Evolutionary conservation across 2,113 vertebrate genomes (phyloP).

Genomic region (Galbula dea): DNA sequence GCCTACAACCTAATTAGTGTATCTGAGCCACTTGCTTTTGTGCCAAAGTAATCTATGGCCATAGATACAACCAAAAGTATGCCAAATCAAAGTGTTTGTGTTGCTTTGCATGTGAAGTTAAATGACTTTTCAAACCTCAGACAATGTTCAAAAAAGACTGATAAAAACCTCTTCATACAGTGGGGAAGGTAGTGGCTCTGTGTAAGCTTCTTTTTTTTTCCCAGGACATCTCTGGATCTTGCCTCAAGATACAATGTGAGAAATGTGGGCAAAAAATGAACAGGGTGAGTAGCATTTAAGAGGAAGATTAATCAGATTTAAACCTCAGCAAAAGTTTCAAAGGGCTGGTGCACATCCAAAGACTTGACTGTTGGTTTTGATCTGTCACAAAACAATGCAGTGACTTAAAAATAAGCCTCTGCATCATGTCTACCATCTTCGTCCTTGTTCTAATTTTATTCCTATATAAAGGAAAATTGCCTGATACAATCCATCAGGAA

Average conservation of each 20-base stretch:
- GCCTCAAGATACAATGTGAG: neutral
- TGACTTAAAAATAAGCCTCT: neutral
- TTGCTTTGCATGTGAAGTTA: neutral
- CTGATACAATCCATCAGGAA: neutral
- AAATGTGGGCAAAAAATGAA: neutral
- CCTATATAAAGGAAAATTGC: neutral
- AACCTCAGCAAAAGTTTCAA: slow-evolving; percentile 10
- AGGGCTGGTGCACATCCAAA: neutral
- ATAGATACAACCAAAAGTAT: neutral
- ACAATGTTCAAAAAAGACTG: accelerated
- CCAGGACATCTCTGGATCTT: neutral
- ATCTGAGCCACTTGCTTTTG: neutral
- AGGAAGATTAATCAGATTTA: neutral
- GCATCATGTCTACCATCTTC: neutral
- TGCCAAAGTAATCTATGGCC: neutral
- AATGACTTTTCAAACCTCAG: neutral
- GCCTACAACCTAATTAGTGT: neutral
- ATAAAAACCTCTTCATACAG: neutral
- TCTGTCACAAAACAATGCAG: neutral
- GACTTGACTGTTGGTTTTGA: neutral
- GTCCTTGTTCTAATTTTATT: neutral
- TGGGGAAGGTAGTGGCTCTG: neutral
- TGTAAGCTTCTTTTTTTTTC: neutral
- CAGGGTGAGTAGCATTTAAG: neutral
- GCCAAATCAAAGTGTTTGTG: neutral